Conservation (phyloP, 2,797 vertebrate species). For the Protonibea diacanthus region DNA sequence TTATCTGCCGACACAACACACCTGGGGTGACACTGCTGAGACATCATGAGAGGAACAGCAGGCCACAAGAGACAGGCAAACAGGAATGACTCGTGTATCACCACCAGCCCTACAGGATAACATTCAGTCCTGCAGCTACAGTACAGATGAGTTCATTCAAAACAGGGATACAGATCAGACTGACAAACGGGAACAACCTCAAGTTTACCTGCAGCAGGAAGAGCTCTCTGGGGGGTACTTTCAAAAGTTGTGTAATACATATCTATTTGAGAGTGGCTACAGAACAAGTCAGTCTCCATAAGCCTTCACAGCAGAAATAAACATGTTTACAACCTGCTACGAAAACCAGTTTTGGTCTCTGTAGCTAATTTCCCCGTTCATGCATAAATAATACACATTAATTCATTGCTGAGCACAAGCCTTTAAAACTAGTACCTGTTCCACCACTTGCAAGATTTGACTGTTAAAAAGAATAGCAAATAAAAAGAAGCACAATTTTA, state of each 20-base stretch:
- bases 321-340: not conserved
- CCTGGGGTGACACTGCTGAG: slow-evolving; percentile 46
- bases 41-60: slow-evolving; percentile 12
- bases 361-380: too few relatives aligned
- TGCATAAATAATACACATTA: too few relatives aligned
- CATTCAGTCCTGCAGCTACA: not conserved
- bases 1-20: slow-evolving; percentile 67
- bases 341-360: too few relatives aligned
- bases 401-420: too few relatives aligned
- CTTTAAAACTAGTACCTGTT: too few relatives aligned
- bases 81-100: not conserved
- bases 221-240: not conserved
- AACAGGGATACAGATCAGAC: not conserved
- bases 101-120: not conserved
- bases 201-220: not conserved
- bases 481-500: too few relatives aligned
- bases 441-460: too few relatives aligned
- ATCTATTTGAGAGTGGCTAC: not conserved
- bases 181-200: not conserved
- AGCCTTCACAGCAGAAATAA: too few relatives aligned
- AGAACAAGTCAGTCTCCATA: too few relatives aligned
- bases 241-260: not conserved
- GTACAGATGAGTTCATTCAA: not conserved
- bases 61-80: not conserved
- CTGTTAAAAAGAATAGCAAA: too few relatives aligned